Conservation (phyloP, 2,113 vertebrate genomes). For the Ochotona curzoniae region DNA sequence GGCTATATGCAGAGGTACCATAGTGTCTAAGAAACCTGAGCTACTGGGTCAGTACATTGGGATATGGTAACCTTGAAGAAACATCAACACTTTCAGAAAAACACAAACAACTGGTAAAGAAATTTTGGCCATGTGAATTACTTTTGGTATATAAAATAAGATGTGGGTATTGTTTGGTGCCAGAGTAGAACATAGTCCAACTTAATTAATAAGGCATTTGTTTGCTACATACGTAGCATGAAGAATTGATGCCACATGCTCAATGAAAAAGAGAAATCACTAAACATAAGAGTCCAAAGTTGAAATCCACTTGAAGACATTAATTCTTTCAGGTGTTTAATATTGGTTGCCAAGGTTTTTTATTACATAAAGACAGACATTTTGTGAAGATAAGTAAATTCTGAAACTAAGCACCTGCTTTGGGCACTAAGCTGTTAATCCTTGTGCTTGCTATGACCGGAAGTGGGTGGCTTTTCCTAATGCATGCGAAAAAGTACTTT, state of each 20-base stretch:
- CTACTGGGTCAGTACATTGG: not conserved
- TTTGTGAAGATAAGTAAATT: not conserved
- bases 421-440: not conserved
- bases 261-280: not conserved
- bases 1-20: not conserved
- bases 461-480: not conserved
- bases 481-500: not conserved
- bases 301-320: not conserved
- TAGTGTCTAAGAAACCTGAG: not conserved
- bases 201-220: not conserved
- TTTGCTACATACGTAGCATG: not conserved
- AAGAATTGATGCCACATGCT: not conserved
- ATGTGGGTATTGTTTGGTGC: not conserved
- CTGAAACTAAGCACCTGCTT: not conserved
- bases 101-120: not conserved
- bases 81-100: not conserved
- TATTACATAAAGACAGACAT: not conserved
- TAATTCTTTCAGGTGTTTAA: not conserved
- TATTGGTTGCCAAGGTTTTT: not conserved
- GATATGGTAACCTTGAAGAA: not conserved
- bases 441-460: not conserved
- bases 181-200: not conserved
- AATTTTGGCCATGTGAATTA: not conserved
- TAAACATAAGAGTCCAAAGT: conserved; percentile 36
- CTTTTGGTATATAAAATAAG: not conserved